Evolutionary conservation across 2,113 vertebrate genomes (phyloP), one percentile per base, ranked within the genome.

Genomic region (Manacus vitellinus): DNA sequence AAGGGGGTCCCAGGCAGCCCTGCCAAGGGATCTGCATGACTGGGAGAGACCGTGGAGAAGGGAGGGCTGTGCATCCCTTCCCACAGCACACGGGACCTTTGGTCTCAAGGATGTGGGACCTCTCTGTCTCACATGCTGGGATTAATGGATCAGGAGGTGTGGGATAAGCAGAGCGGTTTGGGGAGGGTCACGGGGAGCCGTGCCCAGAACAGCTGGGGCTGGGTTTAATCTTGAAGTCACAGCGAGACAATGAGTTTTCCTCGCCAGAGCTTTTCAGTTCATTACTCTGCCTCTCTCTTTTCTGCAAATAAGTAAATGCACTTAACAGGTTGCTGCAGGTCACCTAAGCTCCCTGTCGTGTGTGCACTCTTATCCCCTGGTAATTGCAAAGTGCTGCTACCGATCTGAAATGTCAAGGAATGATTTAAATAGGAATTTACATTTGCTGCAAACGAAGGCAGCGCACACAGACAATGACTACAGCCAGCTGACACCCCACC

Each of bases 231-330:
- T 39, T 2, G 1, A 43, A 89, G 44, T 74, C 90, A 56, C 1
- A 14, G 54, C 0, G 4, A 89, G 84, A 85, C 65, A 39, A 68
- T 46, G 88, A 79, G 77, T 78, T 76, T 87, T 85, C 78, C 39
- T 78, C 6, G 1, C 67, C 87, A 11, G 33, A 78, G 95, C 84
- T 87, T 74, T 77, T 91, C 89, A 94, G 73, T 94, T 91, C 94
- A 92, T 94, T 87, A 67, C 77, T 78, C 84, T 87, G 61, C 80
- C 80, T 81, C 87, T 84, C 81, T 44, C 68, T 84, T 91, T 91
- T 71, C 92, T 84, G 87, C 87, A 95, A 91, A 94, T 84, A 95
- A 89, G 95, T 81, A 92, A 91, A 92, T 58, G 87, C 92, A 81
- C 87, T 95, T 84, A 89, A 47, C 87, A 74, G 87, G 94, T 86